A percentile compares a stretch with the other conserved stretches of the same genome.
These are phyloP conservation scores for Eupithecia abbreviata DNA, from an alignment of 2,888 invertebrate species.

Conservation along the genomic window DNA sequence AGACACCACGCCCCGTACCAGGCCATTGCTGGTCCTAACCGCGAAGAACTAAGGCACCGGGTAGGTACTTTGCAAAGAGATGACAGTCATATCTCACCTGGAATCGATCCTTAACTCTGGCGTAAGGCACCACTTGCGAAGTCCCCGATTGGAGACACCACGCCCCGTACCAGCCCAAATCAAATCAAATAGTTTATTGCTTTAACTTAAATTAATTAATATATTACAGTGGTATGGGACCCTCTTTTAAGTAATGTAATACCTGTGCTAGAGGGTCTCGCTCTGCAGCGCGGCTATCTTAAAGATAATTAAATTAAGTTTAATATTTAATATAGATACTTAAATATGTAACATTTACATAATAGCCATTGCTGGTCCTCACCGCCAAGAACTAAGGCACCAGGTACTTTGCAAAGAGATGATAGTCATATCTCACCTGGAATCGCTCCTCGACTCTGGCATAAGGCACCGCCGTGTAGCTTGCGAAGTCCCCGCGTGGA, in stretches of 20 bases:
- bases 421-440: constrained; percentile 54
- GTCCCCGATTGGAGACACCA: background rate
- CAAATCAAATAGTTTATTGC: no score
- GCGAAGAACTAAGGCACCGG: background rate
- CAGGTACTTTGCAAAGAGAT: background rate
- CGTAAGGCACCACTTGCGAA: constrained; percentile 61
- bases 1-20: constrained; percentile 59
- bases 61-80: background rate
- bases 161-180: constrained; percentile 60
- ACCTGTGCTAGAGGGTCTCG: no score
- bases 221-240: no score
- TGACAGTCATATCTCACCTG: constrained; percentile 54
- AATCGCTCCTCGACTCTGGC: constrained; percentile 62
- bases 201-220: no score
- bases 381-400: background rate
- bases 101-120: constrained; percentile 59
- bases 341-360: no score
- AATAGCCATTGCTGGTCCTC: constrained; percentile 56
- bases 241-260: no score
- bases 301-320: no score
- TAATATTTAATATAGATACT: no score
- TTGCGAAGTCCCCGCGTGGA: constrained; percentile 58
- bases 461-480: constrained; percentile 67
- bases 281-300: no score
- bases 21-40: constrained; percentile 54